Evolutionary conservation across 2,113 vertebrate species (phyloP).

Genomic region (Varanus komodoensis): DNA sequence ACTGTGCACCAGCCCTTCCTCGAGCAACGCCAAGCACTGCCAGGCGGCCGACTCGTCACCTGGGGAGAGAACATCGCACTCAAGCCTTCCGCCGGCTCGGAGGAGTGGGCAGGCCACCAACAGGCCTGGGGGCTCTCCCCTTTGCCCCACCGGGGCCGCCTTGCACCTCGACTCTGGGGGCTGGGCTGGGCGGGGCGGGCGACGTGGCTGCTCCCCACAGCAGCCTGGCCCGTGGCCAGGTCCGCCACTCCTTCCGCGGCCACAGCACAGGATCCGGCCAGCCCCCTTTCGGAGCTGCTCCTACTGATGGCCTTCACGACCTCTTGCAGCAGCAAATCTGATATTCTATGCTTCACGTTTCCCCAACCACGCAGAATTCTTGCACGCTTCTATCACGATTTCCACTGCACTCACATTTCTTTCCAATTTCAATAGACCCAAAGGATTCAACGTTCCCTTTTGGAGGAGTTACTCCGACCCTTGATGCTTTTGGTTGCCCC

Average conservation of each 20-base stretch:
- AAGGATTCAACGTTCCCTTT: not conserved
- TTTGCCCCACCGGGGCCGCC: not conserved
- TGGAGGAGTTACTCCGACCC: not conserved
- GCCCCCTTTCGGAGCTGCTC: not conserved
- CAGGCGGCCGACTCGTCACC: conserved; percentile 89
- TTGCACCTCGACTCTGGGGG: not conserved
- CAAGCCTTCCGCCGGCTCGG: not conserved
- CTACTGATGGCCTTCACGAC: too few relatives aligned
- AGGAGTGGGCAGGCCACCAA: too few relatives aligned
- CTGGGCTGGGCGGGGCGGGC: not conserved
- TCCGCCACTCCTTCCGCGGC: not conserved
- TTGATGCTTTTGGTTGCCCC: not conserved
- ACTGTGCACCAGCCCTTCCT: conserved; percentile 90
- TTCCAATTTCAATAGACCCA: too few relatives aligned
- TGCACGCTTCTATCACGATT: not conserved
- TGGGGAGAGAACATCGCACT: conserved; percentile 63
- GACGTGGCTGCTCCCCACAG: not conserved
- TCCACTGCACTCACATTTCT: not conserved
- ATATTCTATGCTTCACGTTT: not conserved
- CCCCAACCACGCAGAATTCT: not conserved
- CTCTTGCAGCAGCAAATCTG: not conserved
- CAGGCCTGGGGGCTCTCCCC: not conserved
- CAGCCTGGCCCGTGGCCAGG: not conserved
- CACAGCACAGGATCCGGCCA: too few relatives aligned
- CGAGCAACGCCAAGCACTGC: conserved; percentile 87